Conservation (phyloP, 2,888 invertebrate genomes). For the Cataglyphis albicans region DNA sequence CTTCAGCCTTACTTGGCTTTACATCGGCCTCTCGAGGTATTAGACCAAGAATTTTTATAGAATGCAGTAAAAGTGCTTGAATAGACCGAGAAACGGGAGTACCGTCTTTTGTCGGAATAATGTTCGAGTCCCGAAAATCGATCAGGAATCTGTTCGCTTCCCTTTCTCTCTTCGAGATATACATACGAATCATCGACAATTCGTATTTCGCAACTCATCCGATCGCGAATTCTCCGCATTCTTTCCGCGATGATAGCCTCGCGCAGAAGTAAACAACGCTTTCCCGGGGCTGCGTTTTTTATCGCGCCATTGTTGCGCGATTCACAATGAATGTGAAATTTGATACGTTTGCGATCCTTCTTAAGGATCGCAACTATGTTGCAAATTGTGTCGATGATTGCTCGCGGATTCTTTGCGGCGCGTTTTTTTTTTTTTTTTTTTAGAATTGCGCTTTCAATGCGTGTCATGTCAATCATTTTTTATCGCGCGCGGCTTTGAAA, state of each 20-base stretch:
- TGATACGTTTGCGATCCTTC: background rate
- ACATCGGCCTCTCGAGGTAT: constrained; percentile 75
- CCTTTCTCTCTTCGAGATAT: background rate
- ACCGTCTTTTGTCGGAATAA: constrained; percentile 15
- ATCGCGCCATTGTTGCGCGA: constrained; percentile 25
- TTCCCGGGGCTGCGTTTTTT: background rate
- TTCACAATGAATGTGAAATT: constrained; percentile 25
- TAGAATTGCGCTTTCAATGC: background rate
- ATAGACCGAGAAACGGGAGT: constrained; percentile 2
- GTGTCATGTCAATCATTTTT: background rate
- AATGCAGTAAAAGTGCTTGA: constrained; percentile 81
- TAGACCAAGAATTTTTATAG: constrained; percentile 83
- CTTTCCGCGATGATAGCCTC: constrained; percentile 42
- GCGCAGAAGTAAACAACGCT: background rate
- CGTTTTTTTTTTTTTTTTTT: constrained; percentile 17
- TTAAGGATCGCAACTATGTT: background rate
- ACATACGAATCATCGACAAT: background rate
- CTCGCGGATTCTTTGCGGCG: background rate
- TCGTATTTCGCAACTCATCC: constrained; percentile 3
- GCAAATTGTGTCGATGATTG: constrained; percentile 4
- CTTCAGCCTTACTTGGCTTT: constrained; percentile 49
- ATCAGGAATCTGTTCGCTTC: constrained; percentile 55
- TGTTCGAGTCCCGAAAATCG: constrained; percentile 59
- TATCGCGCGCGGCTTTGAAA: background rate
- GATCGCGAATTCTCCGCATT: constrained; percentile 54